These are phyloP conservation scores for Echinarachnius parma DNA, from an alignment of 53 echinoderm and acorn worm species.

Conservation along the genomic window DNA sequence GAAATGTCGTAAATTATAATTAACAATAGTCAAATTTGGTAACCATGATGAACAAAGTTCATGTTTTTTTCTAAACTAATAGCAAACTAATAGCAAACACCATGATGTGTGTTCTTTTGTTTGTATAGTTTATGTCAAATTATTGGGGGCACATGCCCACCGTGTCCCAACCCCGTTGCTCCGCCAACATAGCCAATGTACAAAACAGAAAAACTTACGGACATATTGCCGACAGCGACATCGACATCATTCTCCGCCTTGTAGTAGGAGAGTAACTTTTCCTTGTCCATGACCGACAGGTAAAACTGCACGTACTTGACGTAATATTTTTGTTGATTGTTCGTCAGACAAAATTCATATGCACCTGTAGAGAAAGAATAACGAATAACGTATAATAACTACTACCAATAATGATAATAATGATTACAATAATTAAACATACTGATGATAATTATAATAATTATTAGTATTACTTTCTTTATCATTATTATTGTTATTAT, in stretches of 20 bases:
- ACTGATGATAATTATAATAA: background rate
- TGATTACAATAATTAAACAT: background rate
- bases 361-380: conserved; percentile 11
- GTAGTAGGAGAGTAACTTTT: conserved; percentile 6
- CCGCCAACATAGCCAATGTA: too few species aligned
- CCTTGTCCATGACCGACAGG: conserved; percentile 8
- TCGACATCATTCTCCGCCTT: background rate
- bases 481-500: background rate
- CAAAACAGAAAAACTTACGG: conserved; percentile 2
- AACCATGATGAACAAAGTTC: too few species aligned
- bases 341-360: conserved; percentile 17
- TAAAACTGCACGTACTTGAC: conserved; percentile 32
- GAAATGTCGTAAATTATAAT: too few species aligned
- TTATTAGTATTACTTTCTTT: background rate
- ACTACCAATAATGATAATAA: background rate
- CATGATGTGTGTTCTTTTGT: too few species aligned
- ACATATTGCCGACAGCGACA: conserved; percentile 13
- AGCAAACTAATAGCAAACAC: too few species aligned
- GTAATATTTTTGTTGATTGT: conserved; percentile 17
- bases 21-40: too few species aligned
- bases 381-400: background rate
- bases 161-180: too few species aligned
- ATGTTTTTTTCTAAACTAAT: too few species aligned
- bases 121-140: too few species aligned
- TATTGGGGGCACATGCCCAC: too few species aligned